These are phyloP conservation scores for Odocoileus virginianus DNA, from an alignment of 2,113 vertebrate species.

Conservation along the genomic window DNA sequence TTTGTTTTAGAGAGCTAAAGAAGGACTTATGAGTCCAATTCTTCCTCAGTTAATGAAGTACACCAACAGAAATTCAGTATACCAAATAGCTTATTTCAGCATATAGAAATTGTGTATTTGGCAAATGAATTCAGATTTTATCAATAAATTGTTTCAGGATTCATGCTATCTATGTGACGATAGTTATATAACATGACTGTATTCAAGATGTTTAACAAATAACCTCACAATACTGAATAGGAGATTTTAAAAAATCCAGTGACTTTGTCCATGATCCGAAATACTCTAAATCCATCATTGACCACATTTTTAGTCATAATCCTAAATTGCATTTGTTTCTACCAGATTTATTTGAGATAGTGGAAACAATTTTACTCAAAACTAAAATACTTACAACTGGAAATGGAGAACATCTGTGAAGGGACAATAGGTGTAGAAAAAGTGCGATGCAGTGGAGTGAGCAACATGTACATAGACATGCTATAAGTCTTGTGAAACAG, in stretches of 20 bases:
- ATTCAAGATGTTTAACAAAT: neutral
- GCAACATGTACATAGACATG: neutral
- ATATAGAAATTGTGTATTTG: neutral
- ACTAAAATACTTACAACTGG: neutral
- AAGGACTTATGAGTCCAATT: neutral
- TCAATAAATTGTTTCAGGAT: neutral
- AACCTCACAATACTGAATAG: neutral
- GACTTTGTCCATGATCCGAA: neutral
- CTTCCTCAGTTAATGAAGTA: neutral
- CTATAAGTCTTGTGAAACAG: neutral
- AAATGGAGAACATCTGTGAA: neutral
- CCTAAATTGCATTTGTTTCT: neutral
- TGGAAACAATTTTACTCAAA: neutral
- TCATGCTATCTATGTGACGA: neutral
- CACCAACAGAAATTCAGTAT: neutral
- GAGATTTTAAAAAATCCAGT: neutral
- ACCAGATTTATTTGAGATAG: neutral
- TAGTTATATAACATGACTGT: neutral
- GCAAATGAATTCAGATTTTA: neutral
- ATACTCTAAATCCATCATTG: neutral
- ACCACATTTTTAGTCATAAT: neutral
- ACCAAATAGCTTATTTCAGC: neutral
- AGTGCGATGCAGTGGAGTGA: neutral
- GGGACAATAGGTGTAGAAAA: neutral
- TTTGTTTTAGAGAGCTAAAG: neutral